Evolutionary conservation across 2,888 invertebrate genomes (phyloP).

Genomic region (Noctua janthe): DNA sequence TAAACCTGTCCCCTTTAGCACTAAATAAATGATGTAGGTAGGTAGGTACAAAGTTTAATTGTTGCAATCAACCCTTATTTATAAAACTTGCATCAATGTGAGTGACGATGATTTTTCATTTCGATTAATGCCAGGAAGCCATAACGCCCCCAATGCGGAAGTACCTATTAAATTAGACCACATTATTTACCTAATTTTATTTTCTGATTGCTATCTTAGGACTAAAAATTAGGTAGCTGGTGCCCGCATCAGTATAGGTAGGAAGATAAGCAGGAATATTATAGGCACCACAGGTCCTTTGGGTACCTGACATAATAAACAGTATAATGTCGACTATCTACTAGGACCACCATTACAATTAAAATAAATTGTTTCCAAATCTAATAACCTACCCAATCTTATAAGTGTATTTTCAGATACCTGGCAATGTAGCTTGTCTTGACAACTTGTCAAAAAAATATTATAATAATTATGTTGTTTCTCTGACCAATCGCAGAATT

Average conservation of each 20-base stretch:
- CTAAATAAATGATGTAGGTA: constrained; percentile 67
- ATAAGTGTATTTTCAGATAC: no score
- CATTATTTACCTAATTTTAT: background rate
- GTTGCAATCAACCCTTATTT: constrained; percentile 41
- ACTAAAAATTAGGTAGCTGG: background rate
- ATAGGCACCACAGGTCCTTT: background rate
- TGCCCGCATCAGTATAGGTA: background rate
- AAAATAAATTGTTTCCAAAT: background rate
- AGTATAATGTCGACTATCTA: background rate
- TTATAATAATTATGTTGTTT: no score
- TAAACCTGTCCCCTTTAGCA: constrained; percentile 77
- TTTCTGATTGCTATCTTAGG: background rate
- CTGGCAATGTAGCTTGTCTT: no score
- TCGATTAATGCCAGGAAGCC: background rate
- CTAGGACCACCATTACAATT: background rate
- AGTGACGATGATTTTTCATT: constrained; percentile 23
- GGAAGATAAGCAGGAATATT: background rate
- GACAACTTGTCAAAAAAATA: background rate
- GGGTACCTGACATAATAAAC: background rate
- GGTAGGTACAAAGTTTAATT: constrained; percentile 37
- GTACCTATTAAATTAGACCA: background rate
- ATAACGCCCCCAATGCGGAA: background rate
- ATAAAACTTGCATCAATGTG: background rate
- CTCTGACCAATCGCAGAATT: background rate
- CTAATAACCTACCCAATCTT: no score